Percentiles rank a stretch among this genome's conserved stretches.
phyloP scores from a whole-genome alignment of 2,888 invertebrate genomes.

The Lapara coniferarum region DNA sequence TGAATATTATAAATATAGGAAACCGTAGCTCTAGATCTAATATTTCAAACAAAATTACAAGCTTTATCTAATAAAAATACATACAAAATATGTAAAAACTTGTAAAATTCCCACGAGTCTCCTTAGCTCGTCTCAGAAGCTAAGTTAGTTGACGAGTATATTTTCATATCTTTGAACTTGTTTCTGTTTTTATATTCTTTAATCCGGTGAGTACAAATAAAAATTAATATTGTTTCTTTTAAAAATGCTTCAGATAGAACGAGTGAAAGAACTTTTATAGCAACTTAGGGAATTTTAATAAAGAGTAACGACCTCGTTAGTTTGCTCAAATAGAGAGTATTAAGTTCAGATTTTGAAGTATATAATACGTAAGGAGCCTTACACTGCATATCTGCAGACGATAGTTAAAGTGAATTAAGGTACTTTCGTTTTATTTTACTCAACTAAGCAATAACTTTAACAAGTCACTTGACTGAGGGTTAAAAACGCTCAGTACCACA shows the following conservation, averaged over 20 bases:
- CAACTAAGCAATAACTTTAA: too few relatives aligned
- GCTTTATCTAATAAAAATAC: too few relatives aligned
- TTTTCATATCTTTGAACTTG: background rate
- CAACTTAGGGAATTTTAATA: slow-evolving; percentile 10
- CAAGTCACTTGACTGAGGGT: too few relatives aligned
- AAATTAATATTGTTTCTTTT: slow-evolving; percentile 18
- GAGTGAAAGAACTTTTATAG: slow-evolving; percentile 2
- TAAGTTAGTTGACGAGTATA: background rate
- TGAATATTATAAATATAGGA: too few relatives aligned
- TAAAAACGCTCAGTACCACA: too few relatives aligned
- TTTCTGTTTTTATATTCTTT: slow-evolving; percentile 12
- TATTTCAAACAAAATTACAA: too few relatives aligned
- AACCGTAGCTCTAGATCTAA: too few relatives aligned
- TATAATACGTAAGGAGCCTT: too few relatives aligned
- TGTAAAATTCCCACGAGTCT: background rate
- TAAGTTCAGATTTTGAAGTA: background rate
- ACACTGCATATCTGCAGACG: background rate
- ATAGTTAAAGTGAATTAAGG: too few relatives aligned
- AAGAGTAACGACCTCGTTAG: background rate
- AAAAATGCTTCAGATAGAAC: background rate
- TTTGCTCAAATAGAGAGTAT: background rate
- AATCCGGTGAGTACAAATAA: slow-evolving; percentile 1
- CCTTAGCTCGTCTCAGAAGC: slow-evolving; percentile 10
- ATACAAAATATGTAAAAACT: background rate
- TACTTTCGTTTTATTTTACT: too few relatives aligned